Percentiles rank a stretch among this genome's conserved stretches.
Evolutionary conservation across 2,113 vertebrate genomes (phyloP).

Genomic region (Tinamus guttatus): DNA sequence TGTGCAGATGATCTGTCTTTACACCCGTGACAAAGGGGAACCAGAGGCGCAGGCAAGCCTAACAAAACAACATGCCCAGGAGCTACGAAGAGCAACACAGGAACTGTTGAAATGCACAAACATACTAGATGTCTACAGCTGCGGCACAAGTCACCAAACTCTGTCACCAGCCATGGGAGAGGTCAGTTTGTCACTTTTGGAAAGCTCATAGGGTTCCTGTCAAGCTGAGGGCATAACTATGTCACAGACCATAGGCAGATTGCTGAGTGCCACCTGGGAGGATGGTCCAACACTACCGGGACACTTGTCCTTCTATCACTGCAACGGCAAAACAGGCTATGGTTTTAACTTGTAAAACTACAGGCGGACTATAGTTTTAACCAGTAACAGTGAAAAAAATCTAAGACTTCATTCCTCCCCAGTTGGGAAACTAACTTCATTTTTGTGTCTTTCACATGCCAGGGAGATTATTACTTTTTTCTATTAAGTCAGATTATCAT

Average conservation of each 20-base stretch:
- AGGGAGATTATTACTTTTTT: not conserved
- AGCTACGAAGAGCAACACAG: accelerated
- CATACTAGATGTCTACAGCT: not conserved
- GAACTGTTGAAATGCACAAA: not conserved
- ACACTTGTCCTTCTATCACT: not conserved
- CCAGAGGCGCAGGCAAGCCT: not conserved
- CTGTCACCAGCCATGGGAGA: not conserved
- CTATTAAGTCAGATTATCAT: constrained; percentile 21
- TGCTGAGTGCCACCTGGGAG: not conserved
- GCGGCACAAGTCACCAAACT: not conserved
- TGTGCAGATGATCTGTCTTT: not conserved
- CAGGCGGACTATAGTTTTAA: not conserved
- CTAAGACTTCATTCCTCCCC: too few relatives aligned
- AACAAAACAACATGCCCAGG: not conserved
- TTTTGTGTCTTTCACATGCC: not conserved
- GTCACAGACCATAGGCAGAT: accelerated
- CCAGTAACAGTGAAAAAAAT: not conserved
- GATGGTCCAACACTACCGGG: not conserved
- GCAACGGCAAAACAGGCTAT: not conserved
- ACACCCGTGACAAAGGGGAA: not conserved
- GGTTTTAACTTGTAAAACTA: too few relatives aligned
- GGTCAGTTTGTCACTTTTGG: not conserved
- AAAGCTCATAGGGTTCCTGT: not conserved
- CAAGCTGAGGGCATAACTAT: not conserved
- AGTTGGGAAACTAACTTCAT: not conserved